These are phyloP conservation scores for Dicentrarchus labrax DNA, from an alignment of 2,113 vertebrate genomes.

Conservation along the genomic window DNA sequence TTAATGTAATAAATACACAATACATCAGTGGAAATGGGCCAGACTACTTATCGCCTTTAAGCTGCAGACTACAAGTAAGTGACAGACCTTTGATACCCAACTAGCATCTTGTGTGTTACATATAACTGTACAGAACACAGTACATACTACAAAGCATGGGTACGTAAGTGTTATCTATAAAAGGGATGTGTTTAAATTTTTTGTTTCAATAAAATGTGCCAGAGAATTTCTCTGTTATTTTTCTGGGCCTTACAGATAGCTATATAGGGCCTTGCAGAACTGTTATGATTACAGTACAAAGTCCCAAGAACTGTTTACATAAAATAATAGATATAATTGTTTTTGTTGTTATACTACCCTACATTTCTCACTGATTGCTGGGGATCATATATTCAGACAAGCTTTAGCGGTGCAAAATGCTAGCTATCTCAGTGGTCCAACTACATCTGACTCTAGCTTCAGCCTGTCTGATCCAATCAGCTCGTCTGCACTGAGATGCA, in stretches of 20 bases:
- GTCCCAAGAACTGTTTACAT: not conserved
- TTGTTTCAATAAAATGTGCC: constrained; percentile 1
- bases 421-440: constrained; percentile 13
- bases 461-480: constrained; percentile 67
- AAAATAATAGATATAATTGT: not conserved
- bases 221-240: not conserved
- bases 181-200: not conserved
- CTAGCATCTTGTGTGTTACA: not conserved
- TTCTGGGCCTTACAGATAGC: not conserved
- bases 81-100: not conserved
- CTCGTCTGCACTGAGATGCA: constrained; percentile 51
- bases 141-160: not conserved
- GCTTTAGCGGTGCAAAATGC: constrained; percentile 33
- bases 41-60: not conserved
- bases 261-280: not conserved
- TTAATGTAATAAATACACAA: not conserved
- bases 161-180: not conserved
- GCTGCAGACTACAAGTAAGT: not conserved
- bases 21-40: not conserved
- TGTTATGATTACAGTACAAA: not conserved
- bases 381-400: constrained; percentile 24
- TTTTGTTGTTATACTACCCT: not conserved
- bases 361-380: constrained; percentile 4
- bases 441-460: constrained; percentile 35
- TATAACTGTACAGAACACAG: not conserved